phyloP scores from a whole-genome alignment of 2,797 vertebrate genomes.

The Malurus leucopterus region DNA sequence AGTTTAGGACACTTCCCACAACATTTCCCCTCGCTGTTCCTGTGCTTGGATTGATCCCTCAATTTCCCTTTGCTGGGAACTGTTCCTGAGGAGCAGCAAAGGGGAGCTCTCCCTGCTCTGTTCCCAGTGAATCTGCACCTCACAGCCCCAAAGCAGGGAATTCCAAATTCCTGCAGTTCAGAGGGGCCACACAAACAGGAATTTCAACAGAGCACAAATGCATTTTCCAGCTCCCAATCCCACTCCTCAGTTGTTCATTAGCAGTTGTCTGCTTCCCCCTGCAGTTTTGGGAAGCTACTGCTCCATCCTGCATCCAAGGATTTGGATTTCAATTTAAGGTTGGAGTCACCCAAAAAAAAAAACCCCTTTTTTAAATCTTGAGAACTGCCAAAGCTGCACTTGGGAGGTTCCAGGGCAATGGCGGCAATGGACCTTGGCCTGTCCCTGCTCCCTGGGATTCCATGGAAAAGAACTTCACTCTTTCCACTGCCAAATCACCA shows the following conservation, averaged over 20 bases:
- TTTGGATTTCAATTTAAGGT: neutral
- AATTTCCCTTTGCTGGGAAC: neutral
- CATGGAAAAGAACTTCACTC: neutral
- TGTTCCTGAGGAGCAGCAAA: neutral
- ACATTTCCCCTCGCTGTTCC: neutral
- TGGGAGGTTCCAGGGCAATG: neutral
- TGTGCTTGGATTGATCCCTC: neutral
- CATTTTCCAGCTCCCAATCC: neutral
- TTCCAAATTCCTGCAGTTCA: neutral
- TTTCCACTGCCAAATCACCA: neutral
- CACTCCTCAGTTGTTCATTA: neutral
- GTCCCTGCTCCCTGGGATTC: neutral
- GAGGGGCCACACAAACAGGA: neutral
- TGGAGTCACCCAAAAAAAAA: neutral
- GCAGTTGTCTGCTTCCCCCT: constrained; percentile 63
- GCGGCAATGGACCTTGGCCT: neutral
- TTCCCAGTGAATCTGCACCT: neutral
- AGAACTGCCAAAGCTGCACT: neutral
- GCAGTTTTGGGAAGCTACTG: constrained; percentile 47
- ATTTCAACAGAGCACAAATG: neutral
- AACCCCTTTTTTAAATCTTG: neutral
- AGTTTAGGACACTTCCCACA: neutral
- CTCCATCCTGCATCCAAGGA: neutral
- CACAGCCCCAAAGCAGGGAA: neutral
- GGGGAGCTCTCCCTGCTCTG: neutral